These are phyloP conservation scores for Drosophila erecta DNA, from an alignment of 1,140 invertebrate genomes.

Conservation along the genomic window DNA sequence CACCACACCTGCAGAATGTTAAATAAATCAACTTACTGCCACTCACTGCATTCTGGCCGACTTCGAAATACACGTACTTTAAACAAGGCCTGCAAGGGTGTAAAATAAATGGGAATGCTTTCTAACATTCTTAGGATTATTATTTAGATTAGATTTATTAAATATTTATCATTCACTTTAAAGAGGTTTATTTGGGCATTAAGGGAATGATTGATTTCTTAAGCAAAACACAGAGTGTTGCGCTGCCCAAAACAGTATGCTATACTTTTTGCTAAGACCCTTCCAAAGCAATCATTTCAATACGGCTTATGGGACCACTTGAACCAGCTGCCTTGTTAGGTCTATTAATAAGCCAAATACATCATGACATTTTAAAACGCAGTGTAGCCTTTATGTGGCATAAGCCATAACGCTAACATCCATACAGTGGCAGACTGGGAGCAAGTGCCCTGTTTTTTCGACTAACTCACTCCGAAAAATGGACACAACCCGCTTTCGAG, in stretches of 20 bases:
- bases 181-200: no score
- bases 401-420: not conserved
- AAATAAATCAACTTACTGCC: slow-evolving; percentile 40
- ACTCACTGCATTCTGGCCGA: not conserved
- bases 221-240: no score
- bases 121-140: no score
- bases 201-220: no score
- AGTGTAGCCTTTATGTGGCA: not conserved
- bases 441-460: slow-evolving; percentile 17
- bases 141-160: no score
- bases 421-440: slow-evolving; percentile 45
- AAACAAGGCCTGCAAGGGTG: no score
- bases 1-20: slow-evolving; percentile 37
- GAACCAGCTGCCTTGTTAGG: not conserved
- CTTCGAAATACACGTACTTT: not conserved
- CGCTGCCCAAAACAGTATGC: not conserved
- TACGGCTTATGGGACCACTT: not conserved
- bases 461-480: slow-evolving; percentile 32
- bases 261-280: not conserved
- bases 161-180: no score
- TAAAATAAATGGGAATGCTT: no score
- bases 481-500: slow-evolving; percentile 15
- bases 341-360: not conserved
- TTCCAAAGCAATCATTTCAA: no score
- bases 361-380: not conserved